phyloP scores from a whole-genome alignment of 2,888 invertebrate species.

The Nomada fucata region DNA sequence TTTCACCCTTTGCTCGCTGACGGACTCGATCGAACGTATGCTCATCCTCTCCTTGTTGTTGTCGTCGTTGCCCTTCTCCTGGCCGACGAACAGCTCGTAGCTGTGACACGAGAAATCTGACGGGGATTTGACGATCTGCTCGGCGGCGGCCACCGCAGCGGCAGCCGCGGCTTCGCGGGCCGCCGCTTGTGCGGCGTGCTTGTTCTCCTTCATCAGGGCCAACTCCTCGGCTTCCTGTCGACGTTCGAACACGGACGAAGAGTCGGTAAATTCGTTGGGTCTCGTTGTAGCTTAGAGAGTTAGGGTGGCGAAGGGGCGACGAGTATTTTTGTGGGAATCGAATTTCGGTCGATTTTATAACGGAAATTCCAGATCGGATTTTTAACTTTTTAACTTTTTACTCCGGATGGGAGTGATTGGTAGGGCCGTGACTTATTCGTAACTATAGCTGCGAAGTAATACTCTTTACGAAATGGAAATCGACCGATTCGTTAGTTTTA shows the following conservation, averaged over 20 bases:
- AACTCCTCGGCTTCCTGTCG: conserved; percentile 93
- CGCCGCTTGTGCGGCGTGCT: conserved; percentile 87
- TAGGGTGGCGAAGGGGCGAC: too few species aligned
- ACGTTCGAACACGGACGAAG: neutral
- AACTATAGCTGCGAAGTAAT: too few species aligned
- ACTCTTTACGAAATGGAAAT: too few species aligned
- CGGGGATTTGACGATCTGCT: conserved; percentile 93
- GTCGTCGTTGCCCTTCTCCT: conserved; percentile 94
- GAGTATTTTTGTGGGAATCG: too few species aligned
- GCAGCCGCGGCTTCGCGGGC: conserved; percentile 88
- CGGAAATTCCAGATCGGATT: too few species aligned
- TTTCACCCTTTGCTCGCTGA: conserved; percentile 90
- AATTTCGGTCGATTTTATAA: too few species aligned
- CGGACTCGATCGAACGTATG: conserved; percentile 94
- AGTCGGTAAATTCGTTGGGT: neutral
- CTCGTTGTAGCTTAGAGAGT: too few species aligned
- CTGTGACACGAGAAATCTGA: conserved; percentile 96
- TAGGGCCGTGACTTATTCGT: too few species aligned
- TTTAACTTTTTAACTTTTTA: too few species aligned
- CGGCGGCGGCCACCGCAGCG: conserved; percentile 82
- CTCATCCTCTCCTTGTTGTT: conserved; percentile 97
- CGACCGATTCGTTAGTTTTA: too few species aligned
- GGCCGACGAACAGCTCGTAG: conserved; percentile 95
- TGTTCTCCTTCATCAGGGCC: conserved; percentile 89
- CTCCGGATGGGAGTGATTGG: too few species aligned